These are phyloP conservation scores for Sarcoramphus papa DNA, from an alignment of 2,797 vertebrate genomes.

Conservation along the genomic window DNA sequence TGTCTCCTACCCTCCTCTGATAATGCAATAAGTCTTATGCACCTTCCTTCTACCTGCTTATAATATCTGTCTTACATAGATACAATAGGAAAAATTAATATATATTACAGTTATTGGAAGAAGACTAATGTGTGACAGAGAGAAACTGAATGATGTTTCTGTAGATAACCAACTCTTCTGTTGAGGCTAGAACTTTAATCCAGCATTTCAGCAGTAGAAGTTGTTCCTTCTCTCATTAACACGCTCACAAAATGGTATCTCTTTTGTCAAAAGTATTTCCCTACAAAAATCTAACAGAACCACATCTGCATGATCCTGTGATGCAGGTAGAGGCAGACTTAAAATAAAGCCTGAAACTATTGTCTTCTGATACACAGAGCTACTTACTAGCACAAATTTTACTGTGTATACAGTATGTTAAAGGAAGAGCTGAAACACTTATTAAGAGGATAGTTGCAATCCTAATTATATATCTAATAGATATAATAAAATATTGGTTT, in stretches of 20 bases:
- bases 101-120: not conserved
- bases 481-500: not conserved
- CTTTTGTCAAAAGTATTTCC: not conserved
- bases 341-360: not conserved
- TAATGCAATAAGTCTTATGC: not conserved
- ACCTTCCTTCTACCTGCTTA: not conserved
- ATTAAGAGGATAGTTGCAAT: not conserved
- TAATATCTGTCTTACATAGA: not conserved
- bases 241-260: not conserved
- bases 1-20: not conserved
- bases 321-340: not conserved
- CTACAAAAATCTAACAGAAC: not conserved
- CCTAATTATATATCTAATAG: not conserved
- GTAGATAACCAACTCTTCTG: not conserved
- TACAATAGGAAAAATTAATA: not conserved
- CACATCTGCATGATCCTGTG: not conserved
- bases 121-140: not conserved
- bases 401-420: not conserved
- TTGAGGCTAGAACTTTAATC: not conserved
- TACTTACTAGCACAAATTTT: not conserved
- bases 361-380: not conserved
- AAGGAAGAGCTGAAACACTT: not conserved
- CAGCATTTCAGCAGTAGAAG: not conserved
- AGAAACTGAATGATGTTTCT: not conserved
- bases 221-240: not conserved